phyloP scores from a whole-genome alignment of 2,888 invertebrate genomes.

The Sinodicranocentrus sp. region DNA sequence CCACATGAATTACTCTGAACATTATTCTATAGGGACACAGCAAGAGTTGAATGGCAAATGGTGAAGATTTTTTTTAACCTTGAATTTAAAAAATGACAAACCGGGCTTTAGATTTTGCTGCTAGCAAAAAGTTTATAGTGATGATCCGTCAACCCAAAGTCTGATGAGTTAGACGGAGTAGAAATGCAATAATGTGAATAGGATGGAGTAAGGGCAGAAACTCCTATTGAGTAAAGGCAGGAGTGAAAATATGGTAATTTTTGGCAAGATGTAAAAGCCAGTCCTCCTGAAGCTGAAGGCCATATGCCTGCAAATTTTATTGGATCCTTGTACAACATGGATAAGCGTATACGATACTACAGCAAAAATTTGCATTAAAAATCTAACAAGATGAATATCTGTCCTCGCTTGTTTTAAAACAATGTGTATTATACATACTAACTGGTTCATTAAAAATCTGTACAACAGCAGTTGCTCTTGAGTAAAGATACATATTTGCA shows the following conservation, averaged over 20 bases:
- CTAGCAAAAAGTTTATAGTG: background rate
- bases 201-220: background rate
- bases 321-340: background rate
- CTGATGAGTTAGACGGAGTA: background rate
- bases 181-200: too few relatives aligned
- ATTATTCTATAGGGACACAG: too few relatives aligned
- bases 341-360: background rate
- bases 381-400: background rate
- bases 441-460: constrained; percentile 18
- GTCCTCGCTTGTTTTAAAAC: constrained; percentile 11
- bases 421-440: background rate
- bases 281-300: constrained; percentile 30
- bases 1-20: too few relatives aligned
- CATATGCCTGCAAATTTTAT: constrained; percentile 34
- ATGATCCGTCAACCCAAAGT: background rate
- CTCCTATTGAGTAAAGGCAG: background rate
- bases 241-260: constrained; percentile 14
- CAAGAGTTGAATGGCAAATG: too few relatives aligned
- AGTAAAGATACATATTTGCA: background rate
- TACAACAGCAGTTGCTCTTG: constrained; percentile 21
- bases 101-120: background rate
- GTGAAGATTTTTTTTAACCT: constrained; percentile 1
- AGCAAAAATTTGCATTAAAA: background rate
- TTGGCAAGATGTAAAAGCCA: constrained; percentile 4
- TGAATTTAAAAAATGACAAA: background rate